Evolutionary conservation across 1,140 invertebrate genomes (phyloP), one percentile per base, ranked within the genome.

Genomic region (Bombus consobrinus): DNA sequence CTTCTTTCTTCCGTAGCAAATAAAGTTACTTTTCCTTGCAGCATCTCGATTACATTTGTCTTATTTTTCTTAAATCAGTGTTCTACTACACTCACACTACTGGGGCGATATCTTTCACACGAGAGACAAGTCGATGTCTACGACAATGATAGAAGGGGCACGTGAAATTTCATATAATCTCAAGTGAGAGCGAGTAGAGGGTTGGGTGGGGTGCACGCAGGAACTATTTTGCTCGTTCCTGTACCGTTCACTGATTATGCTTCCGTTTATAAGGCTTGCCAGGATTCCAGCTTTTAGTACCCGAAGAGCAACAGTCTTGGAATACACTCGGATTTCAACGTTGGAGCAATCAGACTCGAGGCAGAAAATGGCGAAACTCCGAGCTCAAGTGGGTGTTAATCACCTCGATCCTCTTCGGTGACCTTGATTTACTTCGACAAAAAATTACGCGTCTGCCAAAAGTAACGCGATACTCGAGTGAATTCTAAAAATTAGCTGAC

Each of bases 221-320:
- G 71, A 90, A 90, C 72, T 73, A 74, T 86, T 86, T 86, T 53
- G 37, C 62, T 72, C 41, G 77, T 87, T 75, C 47, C 41, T 85
- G 37, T 79, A 89, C 89, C 85, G 80, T 87, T 91, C 89, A 87
- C 85, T 87, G 90, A 92, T 87, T 91, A 88, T 89, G 88, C 84
- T 91, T 91, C 88, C 83, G 89, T 92, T 92, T 92, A 92, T 91
- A 92, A 92, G 85, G 83, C 90, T 79, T 73, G 71, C 73, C 25
- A 68, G 71, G 73, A 81, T 89, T 62, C 59, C 75, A 71, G 69
- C 62, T 73, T 74, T 87, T 92, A 92, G 92, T 92, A 43, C 39
- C 37, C n/a, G 22, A 34, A 82, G 73, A 10, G 53, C 59, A 74
- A 68, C 53, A 59, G 62, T 22, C 72, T 72, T 6, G 34, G 75